Conservation (phyloP, 2,113 vertebrate genomes). For the Corythaeola cristata region DNA sequence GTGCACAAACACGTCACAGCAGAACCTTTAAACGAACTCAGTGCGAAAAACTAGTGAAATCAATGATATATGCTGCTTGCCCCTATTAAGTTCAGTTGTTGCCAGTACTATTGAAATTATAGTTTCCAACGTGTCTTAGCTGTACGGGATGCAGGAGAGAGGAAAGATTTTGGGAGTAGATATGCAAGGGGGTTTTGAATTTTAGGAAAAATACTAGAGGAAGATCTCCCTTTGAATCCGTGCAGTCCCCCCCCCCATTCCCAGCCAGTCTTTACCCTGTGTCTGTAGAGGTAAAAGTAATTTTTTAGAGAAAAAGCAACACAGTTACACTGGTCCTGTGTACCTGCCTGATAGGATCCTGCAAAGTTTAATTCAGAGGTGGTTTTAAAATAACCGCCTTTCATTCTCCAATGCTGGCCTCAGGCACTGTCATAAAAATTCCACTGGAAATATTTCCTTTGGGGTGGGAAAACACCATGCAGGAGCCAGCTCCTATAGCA, state of each 20-base stretch:
- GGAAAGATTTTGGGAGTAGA: not conserved
- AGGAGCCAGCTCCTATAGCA: not conserved
- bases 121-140: not conserved
- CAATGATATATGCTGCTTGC: not conserved
- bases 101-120: not conserved
- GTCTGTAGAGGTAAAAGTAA: not conserved
- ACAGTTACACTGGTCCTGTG: not conserved
- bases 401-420: not conserved
- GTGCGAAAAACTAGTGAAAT: not conserved
- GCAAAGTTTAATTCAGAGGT: not conserved
- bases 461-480: conserved; percentile 44
- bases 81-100: not conserved
- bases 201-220: not conserved
- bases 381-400: not conserved
- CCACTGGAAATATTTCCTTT: conserved; percentile 39
- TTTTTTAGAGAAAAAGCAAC: not conserved
- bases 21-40: not conserved
- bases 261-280: not conserved
- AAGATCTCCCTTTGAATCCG: not conserved
- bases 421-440: conserved; percentile 40
- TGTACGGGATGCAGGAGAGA: not conserved
- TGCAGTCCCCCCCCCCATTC: accelerated
- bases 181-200: not conserved
- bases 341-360: not conserved
- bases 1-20: not conserved